A percentile compares a stretch with the other conserved stretches of the same genome.
These are phyloP conservation scores for Distichodus sexfasciatus DNA, from an alignment of 2,797 vertebrate genomes.

Conservation along the genomic window DNA sequence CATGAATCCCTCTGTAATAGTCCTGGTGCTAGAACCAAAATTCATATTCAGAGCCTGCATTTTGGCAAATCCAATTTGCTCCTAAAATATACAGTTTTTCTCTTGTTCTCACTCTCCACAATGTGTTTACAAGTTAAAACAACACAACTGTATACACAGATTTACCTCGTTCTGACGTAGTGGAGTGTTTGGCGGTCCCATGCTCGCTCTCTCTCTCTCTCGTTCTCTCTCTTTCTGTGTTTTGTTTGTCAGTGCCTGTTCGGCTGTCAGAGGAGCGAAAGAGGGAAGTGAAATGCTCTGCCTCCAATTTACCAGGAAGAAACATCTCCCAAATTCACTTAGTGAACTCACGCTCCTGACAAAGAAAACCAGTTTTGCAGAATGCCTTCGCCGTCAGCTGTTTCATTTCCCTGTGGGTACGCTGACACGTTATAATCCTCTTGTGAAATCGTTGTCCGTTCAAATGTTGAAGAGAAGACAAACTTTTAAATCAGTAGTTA, in stretches of 20 bases:
- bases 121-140: neutral
- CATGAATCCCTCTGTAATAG: neutral
- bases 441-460: too few relatives aligned
- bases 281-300: conserved; percentile 48
- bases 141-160: neutral
- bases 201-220: conserved; percentile 1
- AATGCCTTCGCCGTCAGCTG: too few relatives aligned
- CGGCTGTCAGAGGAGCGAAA: conserved; percentile 37
- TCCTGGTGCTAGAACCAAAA: neutral
- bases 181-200: neutral
- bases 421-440: too few relatives aligned
- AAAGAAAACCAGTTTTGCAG: neutral
- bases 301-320: conserved; percentile 61
- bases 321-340: conserved; percentile 3
- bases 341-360: neutral
- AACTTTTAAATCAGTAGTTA: too few relatives aligned
- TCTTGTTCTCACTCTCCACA: neutral
- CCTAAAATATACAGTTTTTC: neutral
- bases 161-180: conserved; percentile 22
- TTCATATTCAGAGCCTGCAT: neutral
- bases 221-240: conserved; percentile 3
- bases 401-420: too few relatives aligned
- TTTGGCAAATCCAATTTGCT: too few relatives aligned
- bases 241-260: neutral
- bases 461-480: too few relatives aligned